Evolutionary conservation across 1,140 invertebrate genomes (phyloP), one percentile per base, ranked within the genome.

Genomic region (Hylaeus volcanicus): DNA sequence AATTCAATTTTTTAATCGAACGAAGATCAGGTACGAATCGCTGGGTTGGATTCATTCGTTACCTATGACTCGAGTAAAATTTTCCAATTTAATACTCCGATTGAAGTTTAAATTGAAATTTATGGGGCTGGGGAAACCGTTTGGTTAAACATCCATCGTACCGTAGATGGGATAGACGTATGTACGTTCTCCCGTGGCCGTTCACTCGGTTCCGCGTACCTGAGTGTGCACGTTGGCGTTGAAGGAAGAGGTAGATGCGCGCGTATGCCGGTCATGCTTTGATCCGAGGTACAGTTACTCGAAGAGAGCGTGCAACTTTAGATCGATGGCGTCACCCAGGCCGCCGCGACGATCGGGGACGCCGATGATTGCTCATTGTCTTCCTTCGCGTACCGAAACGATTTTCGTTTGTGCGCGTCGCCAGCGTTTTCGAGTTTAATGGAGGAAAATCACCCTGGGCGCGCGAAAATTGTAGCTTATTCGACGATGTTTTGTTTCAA

Each of bases 261-360:
- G 12, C 11, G 48, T 65, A 51, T 71, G 15, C 58, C 48, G 15
- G 37, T 76, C 60, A 53, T 81, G 74, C 76, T 71, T 84, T 53
- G 60, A 76, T 85, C 26, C 72, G 53, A 73, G 77, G 74, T 88
- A 86, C 87, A 88, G 82, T 88, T 88, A 88, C 64, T 60, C 80
- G 65, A 84, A 72, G 68, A 78, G 70, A 56, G 74, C 79, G 82
- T 85, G 75, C 79, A 84, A 76, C 72, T 84, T 88, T 85, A 76
- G 78, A 85, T 81, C 85, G 85, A 83, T 88, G 84, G 63, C 84
- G 87, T 88, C 84, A 86, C 64, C 68, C 43, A 58, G 65, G 53
- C 48, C 77, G 66, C 41, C 43, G 12, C 61, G 66, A 84, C 79
- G 82, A 75, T 80, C 60, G 77, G 73, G 76, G 68, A 69, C 72